Evolutionary conservation across 2,113 vertebrate genomes (phyloP).

Genomic region (Pachycephala philippinensis): DNA sequence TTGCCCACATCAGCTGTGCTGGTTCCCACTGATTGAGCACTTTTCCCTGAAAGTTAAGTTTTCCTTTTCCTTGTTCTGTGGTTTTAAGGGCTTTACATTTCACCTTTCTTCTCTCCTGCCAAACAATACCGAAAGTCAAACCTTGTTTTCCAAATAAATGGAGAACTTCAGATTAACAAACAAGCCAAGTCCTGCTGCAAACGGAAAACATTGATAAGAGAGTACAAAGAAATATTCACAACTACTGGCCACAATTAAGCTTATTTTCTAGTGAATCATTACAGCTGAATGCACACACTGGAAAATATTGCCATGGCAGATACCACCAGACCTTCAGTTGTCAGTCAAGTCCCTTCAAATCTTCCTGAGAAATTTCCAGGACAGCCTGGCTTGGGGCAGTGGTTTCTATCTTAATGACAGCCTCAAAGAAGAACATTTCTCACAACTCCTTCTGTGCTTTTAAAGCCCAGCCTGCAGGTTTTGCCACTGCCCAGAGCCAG

Average conservation of each 20-base stretch:
- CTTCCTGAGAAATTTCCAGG: conserved; percentile 3
- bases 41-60: background rate
- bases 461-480: background rate
- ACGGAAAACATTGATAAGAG: conserved; percentile 65
- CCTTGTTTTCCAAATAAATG: conserved; percentile 72
- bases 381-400: background rate
- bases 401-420: background rate
- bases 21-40: background rate
- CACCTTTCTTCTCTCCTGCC: conserved; percentile 18
- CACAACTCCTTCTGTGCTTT: background rate
- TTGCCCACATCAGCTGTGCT: background rate
- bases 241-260: conserved; percentile 53
- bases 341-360: background rate
- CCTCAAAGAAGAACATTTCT: background rate
- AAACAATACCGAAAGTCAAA: conserved; percentile 54
- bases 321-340: background rate
- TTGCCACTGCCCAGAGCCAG: background rate
- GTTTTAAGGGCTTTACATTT: background rate
- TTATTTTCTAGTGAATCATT: conserved; percentile 36
- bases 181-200: conserved; percentile 50
- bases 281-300: background rate
- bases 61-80: background rate
- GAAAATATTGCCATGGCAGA: background rate
- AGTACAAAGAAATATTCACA: conserved; percentile 60
- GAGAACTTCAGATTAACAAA: conserved; percentile 52